Conservation (phyloP, 2,797 vertebrate genomes). For the Toxotes lorentzi region DNA sequence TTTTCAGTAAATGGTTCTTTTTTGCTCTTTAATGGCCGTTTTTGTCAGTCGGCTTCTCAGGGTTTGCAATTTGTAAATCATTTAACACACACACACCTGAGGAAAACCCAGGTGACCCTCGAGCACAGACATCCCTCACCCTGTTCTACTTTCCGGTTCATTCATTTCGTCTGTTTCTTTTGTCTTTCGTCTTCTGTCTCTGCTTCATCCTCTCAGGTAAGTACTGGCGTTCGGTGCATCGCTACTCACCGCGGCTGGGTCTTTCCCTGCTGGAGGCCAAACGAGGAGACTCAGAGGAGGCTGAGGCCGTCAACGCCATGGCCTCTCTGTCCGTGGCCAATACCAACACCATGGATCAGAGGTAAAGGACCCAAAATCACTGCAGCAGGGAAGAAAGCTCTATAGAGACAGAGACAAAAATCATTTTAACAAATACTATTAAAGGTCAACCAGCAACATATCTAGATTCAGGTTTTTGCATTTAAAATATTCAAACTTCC, state of each 20-base stretch:
- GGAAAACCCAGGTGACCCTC: neutral
- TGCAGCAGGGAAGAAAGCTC: neutral
- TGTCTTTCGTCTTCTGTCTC: neutral
- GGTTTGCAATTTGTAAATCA: neutral
- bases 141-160: neutral
- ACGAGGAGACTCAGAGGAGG: slow-evolving; percentile 94
- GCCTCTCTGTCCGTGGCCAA: slow-evolving; percentile 96
- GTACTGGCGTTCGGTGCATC: slow-evolving; percentile 93
- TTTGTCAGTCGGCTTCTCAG: neutral
- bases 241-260: slow-evolving; percentile 82
- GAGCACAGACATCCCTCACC: neutral
- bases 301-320: slow-evolving; percentile 96
- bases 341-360: slow-evolving; percentile 87
- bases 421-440: no score
- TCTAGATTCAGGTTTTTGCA: no score
- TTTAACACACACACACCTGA: neutral
- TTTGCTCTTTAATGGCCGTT: neutral
- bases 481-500: no score
- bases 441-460: no score
- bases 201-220: slow-evolving; percentile 84
- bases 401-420: neutral
- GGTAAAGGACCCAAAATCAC: slow-evolving; percentile 77
- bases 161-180: neutral
- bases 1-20: no score
- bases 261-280: slow-evolving; percentile 93